A percentile compares a stretch with the other conserved stretches of the same genome.
Evolutionary conservation across 2,888 invertebrate genomes (phyloP).

Genomic region (Vesta saturnalis): DNA sequence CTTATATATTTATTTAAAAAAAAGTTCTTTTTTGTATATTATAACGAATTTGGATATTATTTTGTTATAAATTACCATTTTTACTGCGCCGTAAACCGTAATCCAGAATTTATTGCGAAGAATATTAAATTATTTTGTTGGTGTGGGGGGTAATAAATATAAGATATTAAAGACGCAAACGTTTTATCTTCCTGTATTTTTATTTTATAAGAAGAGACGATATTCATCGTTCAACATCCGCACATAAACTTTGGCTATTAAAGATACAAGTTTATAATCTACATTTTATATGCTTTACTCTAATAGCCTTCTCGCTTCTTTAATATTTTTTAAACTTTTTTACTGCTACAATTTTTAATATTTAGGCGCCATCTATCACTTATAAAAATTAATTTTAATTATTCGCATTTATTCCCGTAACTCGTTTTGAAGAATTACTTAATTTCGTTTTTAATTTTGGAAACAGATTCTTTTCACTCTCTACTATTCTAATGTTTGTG

Average conservation of each 20-base stretch:
- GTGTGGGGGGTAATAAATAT: constrained; percentile 61
- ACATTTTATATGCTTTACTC: constrained; percentile 55
- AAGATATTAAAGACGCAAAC: constrained; percentile 61
- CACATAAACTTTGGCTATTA: constrained; percentile 62
- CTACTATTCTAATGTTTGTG: too few relatives aligned
- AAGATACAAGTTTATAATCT: constrained; percentile 64
- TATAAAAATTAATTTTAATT: constrained; percentile 2
- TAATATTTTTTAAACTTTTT: constrained; percentile 35
- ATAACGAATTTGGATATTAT: constrained; percentile 58
- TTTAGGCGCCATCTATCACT: constrained; percentile 15
- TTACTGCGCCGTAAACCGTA: constrained; percentile 63
- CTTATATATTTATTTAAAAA: constrained; percentile 51
- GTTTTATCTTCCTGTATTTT: constrained; percentile 56
- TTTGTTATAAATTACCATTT: constrained; percentile 64
- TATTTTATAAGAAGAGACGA: constrained; percentile 58
- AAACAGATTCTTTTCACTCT: too few relatives aligned
- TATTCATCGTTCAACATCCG: constrained; percentile 61
- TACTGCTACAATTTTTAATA: constrained; percentile 36
- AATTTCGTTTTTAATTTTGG: too few relatives aligned
- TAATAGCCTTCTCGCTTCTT: constrained; percentile 38
- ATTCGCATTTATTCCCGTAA: background rate
- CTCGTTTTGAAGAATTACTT: too few relatives aligned
- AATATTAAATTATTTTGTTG: constrained; percentile 63
- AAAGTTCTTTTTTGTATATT: constrained; percentile 39
- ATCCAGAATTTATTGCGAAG: constrained; percentile 63